Evolutionary conservation across 1,140 invertebrate genomes (phyloP).

Genomic region (Platyscapa corneri): DNA sequence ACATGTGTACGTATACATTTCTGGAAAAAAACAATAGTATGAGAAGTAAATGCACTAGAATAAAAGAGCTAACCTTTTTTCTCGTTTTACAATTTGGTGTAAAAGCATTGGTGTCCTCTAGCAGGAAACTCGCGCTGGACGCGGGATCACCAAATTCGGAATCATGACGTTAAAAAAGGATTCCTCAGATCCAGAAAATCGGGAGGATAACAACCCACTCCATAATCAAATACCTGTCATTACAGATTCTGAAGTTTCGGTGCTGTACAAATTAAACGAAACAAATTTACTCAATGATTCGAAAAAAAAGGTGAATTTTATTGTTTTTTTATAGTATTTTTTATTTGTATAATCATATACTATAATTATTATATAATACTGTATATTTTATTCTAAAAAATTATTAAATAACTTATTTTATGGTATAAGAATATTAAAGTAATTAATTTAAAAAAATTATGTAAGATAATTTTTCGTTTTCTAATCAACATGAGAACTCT

Average conservation of each 20-base stretch:
- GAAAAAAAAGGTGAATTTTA: neutral
- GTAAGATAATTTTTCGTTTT: too few relatives aligned
- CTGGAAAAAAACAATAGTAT: too few relatives aligned
- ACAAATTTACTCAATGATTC: slow-evolving; percentile 15
- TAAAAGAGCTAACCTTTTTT: neutral
- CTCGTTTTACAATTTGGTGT: neutral
- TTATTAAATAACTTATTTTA: too few relatives aligned
- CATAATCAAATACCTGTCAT: slow-evolving; percentile 33
- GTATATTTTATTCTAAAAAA: too few relatives aligned
- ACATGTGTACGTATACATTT: neutral
- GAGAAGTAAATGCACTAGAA: neutral
- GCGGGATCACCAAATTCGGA: neutral
- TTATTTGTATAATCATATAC: too few relatives aligned
- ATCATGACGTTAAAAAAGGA: neutral
- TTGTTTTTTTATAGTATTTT: neutral
- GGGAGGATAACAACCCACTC: neutral
- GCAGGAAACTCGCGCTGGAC: neutral
- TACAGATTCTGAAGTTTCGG: slow-evolving; percentile 56
- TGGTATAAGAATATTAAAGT: too few relatives aligned
- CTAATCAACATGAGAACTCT: too few relatives aligned
- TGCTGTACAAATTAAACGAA: slow-evolving; percentile 47
- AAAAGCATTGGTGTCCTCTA: neutral
- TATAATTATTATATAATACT: too few relatives aligned
- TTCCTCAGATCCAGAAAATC: neutral
- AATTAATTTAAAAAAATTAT: too few relatives aligned